Evolutionary conservation across 2,113 vertebrate genomes (phyloP).

Genomic region (Scalopus aquaticus): DNA sequence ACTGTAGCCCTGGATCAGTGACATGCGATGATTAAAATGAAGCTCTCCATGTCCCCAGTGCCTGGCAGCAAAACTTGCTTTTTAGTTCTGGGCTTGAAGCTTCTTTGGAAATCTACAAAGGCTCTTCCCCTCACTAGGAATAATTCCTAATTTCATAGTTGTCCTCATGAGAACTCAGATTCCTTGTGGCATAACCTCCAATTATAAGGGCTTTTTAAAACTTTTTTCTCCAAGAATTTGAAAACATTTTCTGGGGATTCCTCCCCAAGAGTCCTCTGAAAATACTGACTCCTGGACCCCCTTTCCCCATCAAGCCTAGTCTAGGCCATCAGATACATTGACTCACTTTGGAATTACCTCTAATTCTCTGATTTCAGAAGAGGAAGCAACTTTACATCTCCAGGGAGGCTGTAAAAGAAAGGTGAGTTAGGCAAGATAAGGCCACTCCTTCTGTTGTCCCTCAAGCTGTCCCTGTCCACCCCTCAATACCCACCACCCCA

Average conservation of each 20-base stretch:
- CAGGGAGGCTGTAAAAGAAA: not conserved
- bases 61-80: not conserved
- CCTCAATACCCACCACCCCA: not conserved
- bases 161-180: conserved; percentile 34
- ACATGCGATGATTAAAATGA: not conserved
- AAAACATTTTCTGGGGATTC: conserved; percentile 9
- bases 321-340: not conserved
- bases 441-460: not conserved
- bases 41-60: not conserved
- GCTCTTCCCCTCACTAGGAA: not conserved
- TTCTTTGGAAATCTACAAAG: conserved; percentile 27
- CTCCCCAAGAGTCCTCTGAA: conserved; percentile 24
- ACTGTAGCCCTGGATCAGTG: not conserved
- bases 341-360: not conserved
- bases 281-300: not conserved
- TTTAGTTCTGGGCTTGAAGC: conserved; percentile 3
- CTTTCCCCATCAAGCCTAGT: not conserved
- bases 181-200: not conserved
- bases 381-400: not conserved
- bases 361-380: conserved; percentile 28
- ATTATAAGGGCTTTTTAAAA: not conserved
- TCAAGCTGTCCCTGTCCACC: too few relatives aligned
- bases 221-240: not conserved
- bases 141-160: conserved; percentile 17
- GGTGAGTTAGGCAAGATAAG: not conserved